Base-by-base conservation (phyloP, 2,797 vertebrate species). In the Acanthornis magna region DNA sequence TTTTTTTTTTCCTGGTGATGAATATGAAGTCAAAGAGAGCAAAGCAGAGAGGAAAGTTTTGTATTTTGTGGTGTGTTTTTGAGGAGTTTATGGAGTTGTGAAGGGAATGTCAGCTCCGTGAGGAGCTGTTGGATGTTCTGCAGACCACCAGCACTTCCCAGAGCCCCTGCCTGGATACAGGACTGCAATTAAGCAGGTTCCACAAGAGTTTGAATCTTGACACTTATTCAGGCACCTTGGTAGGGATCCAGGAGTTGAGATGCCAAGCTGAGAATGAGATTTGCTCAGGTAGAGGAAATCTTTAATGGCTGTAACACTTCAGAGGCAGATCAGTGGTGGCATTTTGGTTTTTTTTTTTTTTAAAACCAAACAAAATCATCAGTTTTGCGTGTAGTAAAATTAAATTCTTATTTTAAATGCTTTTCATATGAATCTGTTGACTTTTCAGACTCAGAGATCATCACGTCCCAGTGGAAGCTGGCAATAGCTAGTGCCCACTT, bases 401-500 rank as follows among this genome's bases (percentile, higher is more conserved):
- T 11, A 29, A 32, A 29, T 48, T 42, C 25, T 23, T 34, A 16
- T 20, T 73, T 87, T 29, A 16, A 21, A 67, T 55, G 43, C 36
- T 74, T 82, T 66, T 62, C 47, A 2, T 27, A 7, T 19, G 10
- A 34, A n/a, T 45, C 60, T 51, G 16, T 48, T 65, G 54, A 7
- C 29, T 60, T 85, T 71, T 18, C 57, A 65, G 40, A 10, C 34
- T 61, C 38, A 0, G 47, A 27, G 61, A 5, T 60, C 13, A 0
- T 6, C 7, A 1, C 14, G 32, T 54, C 62, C 45, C 6, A 0
- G 15, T 30, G 38, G 40, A 71, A 85, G 48, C 10, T 2, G 0
- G 48, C 36, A 79, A 34, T 32, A 36, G 26, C 2, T 3, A 14
- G 14, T 1, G 10, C n/a, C 3, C 0, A 0, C 19, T 13, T 36